A percentile compares a stretch with the other conserved stretches of the same genome.
phyloP scores from a whole-genome alignment of 2,797 vertebrate species.

The Rousettus madagascariensis region DNA sequence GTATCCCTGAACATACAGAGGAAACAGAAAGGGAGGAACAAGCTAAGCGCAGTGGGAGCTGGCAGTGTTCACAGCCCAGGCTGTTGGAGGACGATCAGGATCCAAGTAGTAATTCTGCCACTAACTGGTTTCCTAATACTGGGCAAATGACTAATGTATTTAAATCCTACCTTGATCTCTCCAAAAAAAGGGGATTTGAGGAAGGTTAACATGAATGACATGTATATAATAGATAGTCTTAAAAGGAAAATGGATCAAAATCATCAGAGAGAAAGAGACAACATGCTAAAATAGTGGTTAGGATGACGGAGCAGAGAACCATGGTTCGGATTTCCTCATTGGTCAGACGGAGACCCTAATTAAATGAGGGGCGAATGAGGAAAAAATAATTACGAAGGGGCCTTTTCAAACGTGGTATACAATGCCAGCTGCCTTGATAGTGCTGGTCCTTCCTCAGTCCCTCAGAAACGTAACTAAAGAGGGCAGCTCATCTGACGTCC shows the following conservation, averaged over 20 bases:
- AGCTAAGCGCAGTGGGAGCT: not conserved
- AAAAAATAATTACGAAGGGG: not conserved
- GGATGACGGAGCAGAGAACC: not conserved
- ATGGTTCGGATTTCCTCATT: not conserved
- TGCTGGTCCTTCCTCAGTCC: not conserved
- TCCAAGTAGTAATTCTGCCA: not conserved
- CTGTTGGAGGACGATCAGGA: not conserved
- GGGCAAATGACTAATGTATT: not conserved
- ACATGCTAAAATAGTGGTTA: not conserved
- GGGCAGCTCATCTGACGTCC: not conserved
- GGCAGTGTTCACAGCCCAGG: rapidly evolving
- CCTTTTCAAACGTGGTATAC: not conserved
- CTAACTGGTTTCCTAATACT: not conserved
- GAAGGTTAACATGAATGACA: not conserved
- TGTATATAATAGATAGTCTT: not conserved
- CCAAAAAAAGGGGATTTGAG: not conserved
- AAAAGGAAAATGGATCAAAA: slow-evolving; percentile 10
- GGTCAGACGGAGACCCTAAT: not conserved
- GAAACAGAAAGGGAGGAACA: not conserved
- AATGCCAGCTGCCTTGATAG: not conserved
- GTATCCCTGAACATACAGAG: not conserved
- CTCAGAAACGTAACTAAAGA: not conserved
- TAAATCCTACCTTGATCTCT: not conserved
- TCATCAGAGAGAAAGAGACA: not conserved
- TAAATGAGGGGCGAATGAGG: not conserved